Conservation (phyloP, 2,888 invertebrate species). For the Apodemia mormo region DNA sequence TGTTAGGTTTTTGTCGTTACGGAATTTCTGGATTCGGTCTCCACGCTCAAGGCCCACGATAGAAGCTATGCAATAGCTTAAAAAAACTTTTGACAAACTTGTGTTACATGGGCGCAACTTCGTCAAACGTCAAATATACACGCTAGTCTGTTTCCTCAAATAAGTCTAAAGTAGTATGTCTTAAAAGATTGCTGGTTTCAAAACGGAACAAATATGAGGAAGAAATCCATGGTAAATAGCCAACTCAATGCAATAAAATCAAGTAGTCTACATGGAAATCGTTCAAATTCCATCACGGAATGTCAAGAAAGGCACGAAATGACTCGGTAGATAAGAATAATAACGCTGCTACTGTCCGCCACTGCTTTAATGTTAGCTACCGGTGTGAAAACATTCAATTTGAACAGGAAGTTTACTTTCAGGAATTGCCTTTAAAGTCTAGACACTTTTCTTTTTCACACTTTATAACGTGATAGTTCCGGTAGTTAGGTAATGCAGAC, state of each 20-base stretch:
- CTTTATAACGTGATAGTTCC: neutral
- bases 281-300: constrained; percentile 57
- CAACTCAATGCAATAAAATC: constrained; percentile 4
- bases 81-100: too few species aligned
- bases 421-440: constrained; percentile 16
- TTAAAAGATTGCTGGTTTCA: neutral
- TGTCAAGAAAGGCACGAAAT: constrained; percentile 44
- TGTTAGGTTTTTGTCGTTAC: too few species aligned
- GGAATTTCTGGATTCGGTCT: too few species aligned
- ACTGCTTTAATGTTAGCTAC: neutral
- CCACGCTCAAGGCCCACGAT: too few species aligned
- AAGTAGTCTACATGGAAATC: constrained; percentile 42
- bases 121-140: too few species aligned
- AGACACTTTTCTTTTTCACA: constrained; percentile 9
- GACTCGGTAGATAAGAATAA: constrained; percentile 48
- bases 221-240: neutral
- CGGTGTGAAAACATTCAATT: constrained; percentile 35
- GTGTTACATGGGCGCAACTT: too few species aligned
- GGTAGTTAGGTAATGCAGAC: neutral
- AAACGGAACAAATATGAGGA: neutral
- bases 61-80: too few species aligned
- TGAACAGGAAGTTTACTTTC: constrained; percentile 33
- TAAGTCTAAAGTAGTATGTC: too few species aligned
- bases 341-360: constrained; percentile 21
- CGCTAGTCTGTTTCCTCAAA: too few species aligned